Evolutionary conservation across 2,888 invertebrate species (phyloP), one percentile per base, ranked within the genome.

Genomic region (Sthenelais limicola): DNA sequence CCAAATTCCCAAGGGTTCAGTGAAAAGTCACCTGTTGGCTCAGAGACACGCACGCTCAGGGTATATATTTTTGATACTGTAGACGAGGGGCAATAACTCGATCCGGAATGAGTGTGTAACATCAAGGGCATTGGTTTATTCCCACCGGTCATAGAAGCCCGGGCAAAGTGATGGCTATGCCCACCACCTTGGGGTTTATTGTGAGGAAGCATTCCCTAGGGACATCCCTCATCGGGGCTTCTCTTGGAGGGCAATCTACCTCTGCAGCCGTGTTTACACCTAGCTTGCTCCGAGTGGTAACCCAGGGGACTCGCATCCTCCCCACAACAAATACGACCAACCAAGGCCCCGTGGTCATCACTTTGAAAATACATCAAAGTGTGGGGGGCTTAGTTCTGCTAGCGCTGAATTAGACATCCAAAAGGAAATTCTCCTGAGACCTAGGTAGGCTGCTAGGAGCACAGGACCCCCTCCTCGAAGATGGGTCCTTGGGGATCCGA

Each of bases 321-420:
- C 26, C 33, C 38, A 5, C 54, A 18, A 12, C 52, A 52, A 35
- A 32, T 32, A 32, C 12, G 54, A 12, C 4, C 21, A 9, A 7
- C 35, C 21, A 51, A 15, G 5, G 35, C 33, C 54, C 9, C 52
- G 33, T 54, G 18, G 47, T 5, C 38, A 62, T 62, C 62, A 62
- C 62, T 62, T 62, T 38, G 62, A 35, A 62, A 62, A 62, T 62
- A 62, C 62, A 62, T 62, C 62, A 62, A 62, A 62, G 43, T 43
- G 43, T 9, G 43, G 43, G 56, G 18, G 56, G 56, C 56, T 56
- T 18, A 32, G 12, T 56, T 28, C 56, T 56, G 33, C 56, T 43
- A 15, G 62, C 26, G 38, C 62, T 62, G 62, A 62, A 62, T 62
- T 62, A 62, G 62, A 62, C 62, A 62, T 62, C 62, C 38, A 35